Base-by-base conservation (phyloP, 2,888 invertebrate genomes). In the Eupithecia subumbrata region DNA sequence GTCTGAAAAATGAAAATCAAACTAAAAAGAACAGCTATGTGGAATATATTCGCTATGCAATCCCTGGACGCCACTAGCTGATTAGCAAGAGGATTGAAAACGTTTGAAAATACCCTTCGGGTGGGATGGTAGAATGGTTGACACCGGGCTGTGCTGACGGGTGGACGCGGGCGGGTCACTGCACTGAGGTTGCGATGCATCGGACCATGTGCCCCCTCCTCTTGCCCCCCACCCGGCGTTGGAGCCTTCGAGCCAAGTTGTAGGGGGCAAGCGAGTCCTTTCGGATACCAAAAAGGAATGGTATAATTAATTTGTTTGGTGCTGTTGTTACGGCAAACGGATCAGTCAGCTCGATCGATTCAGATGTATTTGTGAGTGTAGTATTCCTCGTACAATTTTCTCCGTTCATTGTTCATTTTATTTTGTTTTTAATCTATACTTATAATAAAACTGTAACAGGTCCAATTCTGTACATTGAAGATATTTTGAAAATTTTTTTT, bases 181-280 rank as follows among this genome's bases (percentile, higher is more conserved):
- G 92, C 90, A 90, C 92, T 84, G 90, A 89, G 90, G 89, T 90
- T 87, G 90, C 88, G 89, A 88, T 91, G 92, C 91, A 91, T 86
- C 88, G 87, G 87, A 85, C 87, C 89, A 89, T 88, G 88, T 88
- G 89, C 86, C 88, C 86, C 84, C 83, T 84, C 84, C 60, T 60
- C 12, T 60, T 82, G 84, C 84, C 85, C 78, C 81, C 80, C 81
- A 82, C 82, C 82, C 60, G 70, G 82, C 79, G 75, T 72, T 80
- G 72, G 80, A 84, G 83, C 83, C 84, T 85, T 79, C 77, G 45
- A 69, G 76, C 63, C 76, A 87, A 88, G 83, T 72, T 76, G 87
- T 73, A 81, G 82, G 83, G 75, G 81, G 45, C 14, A 9, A 82
- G 84, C 83, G 85, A 70, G 34, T 71, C 37, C 22, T 34, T 45